Percentiles rank a stretch among this genome's conserved stretches.
These are phyloP conservation scores for Lophochroa leadbeateri DNA, from an alignment of 2,113 vertebrate genomes.

Conservation along the genomic window DNA sequence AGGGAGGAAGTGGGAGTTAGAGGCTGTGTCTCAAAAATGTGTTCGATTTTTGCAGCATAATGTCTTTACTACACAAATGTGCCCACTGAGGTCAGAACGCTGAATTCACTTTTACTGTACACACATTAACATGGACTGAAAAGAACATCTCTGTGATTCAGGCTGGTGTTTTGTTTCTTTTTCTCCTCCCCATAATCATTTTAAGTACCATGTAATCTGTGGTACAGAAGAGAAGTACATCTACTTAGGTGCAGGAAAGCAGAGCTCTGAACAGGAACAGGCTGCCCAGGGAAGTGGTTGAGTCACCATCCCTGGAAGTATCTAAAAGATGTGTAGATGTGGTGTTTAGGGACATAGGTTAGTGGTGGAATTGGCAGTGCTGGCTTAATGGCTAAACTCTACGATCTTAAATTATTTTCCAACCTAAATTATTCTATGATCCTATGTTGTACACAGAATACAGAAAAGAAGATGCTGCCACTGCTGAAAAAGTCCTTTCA, in stretches of 20 bases:
- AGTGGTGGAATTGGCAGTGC: background rate
- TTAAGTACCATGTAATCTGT: background rate
- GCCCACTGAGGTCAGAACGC: fast-evolving
- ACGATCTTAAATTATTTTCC: background rate
- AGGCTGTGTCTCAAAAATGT: background rate
- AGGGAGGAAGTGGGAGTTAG: background rate
- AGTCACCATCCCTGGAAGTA: background rate
- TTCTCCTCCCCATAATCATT: background rate
- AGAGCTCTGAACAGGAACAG: background rate
- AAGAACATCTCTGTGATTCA: background rate
- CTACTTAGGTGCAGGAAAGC: background rate
- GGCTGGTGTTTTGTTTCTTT: background rate
- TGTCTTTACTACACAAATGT: background rate
- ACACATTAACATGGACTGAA: background rate
- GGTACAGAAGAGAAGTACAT: background rate
- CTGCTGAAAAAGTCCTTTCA: background rate
- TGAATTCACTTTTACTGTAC: background rate
- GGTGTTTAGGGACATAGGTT: background rate
- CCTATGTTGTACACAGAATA: background rate
- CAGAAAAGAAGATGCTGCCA: background rate
- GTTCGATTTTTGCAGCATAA: background rate
- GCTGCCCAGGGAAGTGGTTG: background rate
- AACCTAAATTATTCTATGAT: background rate
- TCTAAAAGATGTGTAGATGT: background rate
- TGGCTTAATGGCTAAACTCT: background rate